Base-by-base conservation (phyloP, 2,797 vertebrate species). In the Hafferia zeledoni region DNA sequence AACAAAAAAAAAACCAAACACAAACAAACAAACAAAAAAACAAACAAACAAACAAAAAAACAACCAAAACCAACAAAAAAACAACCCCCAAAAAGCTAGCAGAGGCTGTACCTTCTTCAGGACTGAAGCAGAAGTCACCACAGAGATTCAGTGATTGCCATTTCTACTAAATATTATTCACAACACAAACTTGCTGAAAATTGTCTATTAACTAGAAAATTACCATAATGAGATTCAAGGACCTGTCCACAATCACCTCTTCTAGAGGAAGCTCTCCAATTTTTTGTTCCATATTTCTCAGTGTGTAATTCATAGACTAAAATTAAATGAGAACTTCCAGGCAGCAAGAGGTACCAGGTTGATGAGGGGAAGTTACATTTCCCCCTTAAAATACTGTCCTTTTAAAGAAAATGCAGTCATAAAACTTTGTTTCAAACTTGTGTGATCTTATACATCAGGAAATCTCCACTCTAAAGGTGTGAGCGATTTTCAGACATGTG, bases 21-120 rank as follows among this genome's bases (percentile, higher is more conserved):
- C 1, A 33, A 31, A 18, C 1, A 33, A 31, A 18, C 1, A 33
- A 31, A 17, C 1, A 33, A 31, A 11, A 1, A 33, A 31, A 7
- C 1, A 33, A 31, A 18, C 1, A 33, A 31, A 18, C 1, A 33
- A 31, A 17, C 1, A 33, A 31, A 11, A 1, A 33, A 31, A 7
- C n/a, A n/a, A n/a, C n/a, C n/a, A n/a, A n/a, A n/a, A n/a, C n/a
- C n/a, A n/a, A n/a, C n/a, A n/a, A n/a, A n/a, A n/a, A n/a, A n/a
- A n/a, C n/a, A n/a, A n/a, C n/a, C n/a, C n/a, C n/a, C n/a, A 1
- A 33, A 47, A 63, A 69, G 17, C 6, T 56, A 71, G 24, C 33
- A 61, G 0, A 52, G 35, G 15, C 31, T 39, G 10, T n/a, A 22
- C 39, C 31, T 49, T 44, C 59, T 57, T 77, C 52, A 67, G 28